phyloP scores from a whole-genome alignment of 2,113 vertebrate genomes.

The Dicerorhinus sumatrensis region DNA sequence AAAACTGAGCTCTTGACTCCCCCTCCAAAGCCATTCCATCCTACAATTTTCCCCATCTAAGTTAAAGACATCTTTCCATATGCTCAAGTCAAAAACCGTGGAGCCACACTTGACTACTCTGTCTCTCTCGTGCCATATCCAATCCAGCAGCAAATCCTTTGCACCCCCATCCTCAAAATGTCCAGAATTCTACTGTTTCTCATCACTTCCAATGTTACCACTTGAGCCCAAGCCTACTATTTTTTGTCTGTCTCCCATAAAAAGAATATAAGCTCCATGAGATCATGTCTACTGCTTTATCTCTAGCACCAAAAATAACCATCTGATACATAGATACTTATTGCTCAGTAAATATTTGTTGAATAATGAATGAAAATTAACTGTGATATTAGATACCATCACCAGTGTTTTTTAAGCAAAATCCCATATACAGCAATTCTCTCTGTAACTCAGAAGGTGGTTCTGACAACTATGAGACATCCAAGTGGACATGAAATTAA shows the following conservation, averaged over 20 bases:
- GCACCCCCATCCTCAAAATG: not conserved
- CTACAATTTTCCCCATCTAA: not conserved
- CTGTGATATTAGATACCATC: not conserved
- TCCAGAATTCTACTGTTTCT: slow-evolving; percentile 27
- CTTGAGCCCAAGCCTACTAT: not conserved
- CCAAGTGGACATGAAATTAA: not conserved
- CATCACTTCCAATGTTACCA: not conserved
- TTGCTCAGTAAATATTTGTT: not conserved
- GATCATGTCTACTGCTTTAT: not conserved
- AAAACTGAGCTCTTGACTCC: slow-evolving; percentile 33
- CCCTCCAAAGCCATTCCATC: not conserved
- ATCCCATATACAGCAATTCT: not conserved
- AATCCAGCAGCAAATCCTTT: not conserved
- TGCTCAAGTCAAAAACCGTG: not conserved
- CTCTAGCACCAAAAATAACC: not conserved
- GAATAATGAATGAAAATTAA: not conserved
- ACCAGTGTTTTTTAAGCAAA: not conserved
- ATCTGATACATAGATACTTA: not conserved
- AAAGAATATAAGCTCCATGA: not conserved
- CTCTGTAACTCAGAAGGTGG: not conserved
- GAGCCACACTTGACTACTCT: not conserved
- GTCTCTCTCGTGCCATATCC: not conserved
- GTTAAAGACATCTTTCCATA: not conserved
- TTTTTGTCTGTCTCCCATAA: not conserved
- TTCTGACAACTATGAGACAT: not conserved